Base-by-base conservation (phyloP, 2,797 vertebrate species). In the Xenentodon cancila region DNA sequence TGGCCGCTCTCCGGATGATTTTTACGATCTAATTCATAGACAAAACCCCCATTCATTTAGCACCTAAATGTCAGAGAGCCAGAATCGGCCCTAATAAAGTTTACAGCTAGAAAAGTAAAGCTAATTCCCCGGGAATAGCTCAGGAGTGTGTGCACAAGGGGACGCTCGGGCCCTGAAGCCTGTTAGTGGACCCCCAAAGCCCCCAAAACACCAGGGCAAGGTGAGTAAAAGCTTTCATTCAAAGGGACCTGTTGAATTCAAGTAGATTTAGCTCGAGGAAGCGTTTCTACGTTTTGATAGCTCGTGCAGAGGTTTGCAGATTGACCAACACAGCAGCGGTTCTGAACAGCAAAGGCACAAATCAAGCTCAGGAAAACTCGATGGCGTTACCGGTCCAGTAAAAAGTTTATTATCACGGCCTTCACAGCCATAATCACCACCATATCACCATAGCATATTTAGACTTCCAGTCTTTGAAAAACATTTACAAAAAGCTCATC, bases 21-120 rank as follows among this genome's bases (percentile, higher is more conserved):
- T 98, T 98, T 99, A 98, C 96, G 96, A 98, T 96, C 96, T 97
- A 97, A 97, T 97, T 97, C 96, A 96, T 96, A 97, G 96, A 98
- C 95, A 97, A 97, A 97, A 81, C 80, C 79, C 84, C 96, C 96
- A 96, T 98, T 98, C 96, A 97, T 98, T 98, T 96, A 94, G 95
- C 94, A 95, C 94, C 94, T 94, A 97, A 97, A 97, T 97, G 96
- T 96, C 95, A 96, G 94, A 93, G 94, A 96, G 94, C 93, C 94
- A 94, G 94, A 97, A 95, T 94, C 94, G 92, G 90, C 91, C 75
- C 92, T 95, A 96, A 97, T 96, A 98, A 99, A 98, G 95, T 98
- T 97, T 96, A 96, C 93, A 94, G 94, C 94, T 91, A 90, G 93
- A 94, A 97, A 97, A 97, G 93, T 96, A 93, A 92, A 93, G 93